A percentile compares a stretch with the other conserved stretches of the same genome.
These are phyloP conservation scores for Parasteatoda tepidariorum DNA, from an alignment of 1,140 invertebrate species.

Conservation along the genomic window DNA sequence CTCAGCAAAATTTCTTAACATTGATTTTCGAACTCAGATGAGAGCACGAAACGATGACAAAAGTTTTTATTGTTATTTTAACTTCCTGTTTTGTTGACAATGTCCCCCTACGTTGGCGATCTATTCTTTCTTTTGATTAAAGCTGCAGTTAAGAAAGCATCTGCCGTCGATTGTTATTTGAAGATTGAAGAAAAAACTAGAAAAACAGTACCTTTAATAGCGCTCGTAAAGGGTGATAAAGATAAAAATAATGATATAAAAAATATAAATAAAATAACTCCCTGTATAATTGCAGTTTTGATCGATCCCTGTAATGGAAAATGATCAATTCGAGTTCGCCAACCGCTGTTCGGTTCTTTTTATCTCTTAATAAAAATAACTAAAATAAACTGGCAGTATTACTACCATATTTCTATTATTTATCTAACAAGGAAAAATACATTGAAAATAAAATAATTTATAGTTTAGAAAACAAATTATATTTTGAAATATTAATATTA, in stretches of 20 bases:
- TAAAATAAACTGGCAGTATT: too few species aligned
- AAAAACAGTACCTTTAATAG: slow-evolving; percentile 49
- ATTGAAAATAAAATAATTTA: too few species aligned
- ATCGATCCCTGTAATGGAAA: slow-evolving; percentile 52
- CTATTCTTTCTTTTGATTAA: slow-evolving; percentile 42
- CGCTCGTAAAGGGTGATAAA: not conserved
- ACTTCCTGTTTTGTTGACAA: not conserved
- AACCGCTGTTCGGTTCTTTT: slow-evolving; percentile 47
- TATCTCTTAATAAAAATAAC: too few species aligned
- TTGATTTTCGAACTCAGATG: slow-evolving; percentile 23
- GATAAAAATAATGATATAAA: slow-evolving; percentile 17
- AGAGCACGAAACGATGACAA: slow-evolving; percentile 27
- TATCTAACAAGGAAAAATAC: too few species aligned
- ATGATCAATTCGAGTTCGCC: slow-evolving; percentile 40
- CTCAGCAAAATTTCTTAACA: slow-evolving; percentile 23
- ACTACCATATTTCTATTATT: too few species aligned
- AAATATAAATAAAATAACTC: slow-evolving; percentile 32
- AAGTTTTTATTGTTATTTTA: slow-evolving; percentile 15
- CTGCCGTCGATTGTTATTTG: slow-evolving; percentile 54
- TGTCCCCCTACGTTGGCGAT: not conserved
- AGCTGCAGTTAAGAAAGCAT: slow-evolving; percentile 48
- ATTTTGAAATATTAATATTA: too few species aligned
- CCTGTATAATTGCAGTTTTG: slow-evolving; percentile 59
- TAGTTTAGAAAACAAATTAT: too few species aligned
- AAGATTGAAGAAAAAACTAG: slow-evolving; percentile 28